These are phyloP conservation scores for Pterostichus madidus DNA, from an alignment of 2,888 invertebrate species.

Conservation along the genomic window DNA sequence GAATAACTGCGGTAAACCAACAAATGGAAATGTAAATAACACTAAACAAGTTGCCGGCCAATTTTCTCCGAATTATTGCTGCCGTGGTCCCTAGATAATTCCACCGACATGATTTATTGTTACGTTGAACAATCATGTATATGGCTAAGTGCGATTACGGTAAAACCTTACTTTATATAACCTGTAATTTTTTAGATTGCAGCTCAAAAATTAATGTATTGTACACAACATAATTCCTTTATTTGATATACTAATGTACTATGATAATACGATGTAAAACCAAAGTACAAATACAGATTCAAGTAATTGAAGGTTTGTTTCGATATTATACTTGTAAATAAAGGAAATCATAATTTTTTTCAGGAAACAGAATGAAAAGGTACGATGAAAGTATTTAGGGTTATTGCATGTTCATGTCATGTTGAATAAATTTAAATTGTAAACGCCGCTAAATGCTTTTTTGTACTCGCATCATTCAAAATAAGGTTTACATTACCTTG, in stretches of 20 bases:
- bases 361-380: neutral
- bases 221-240: neutral
- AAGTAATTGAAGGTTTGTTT: slow-evolving; percentile 19
- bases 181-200: slow-evolving; percentile 47
- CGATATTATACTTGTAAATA: slow-evolving; percentile 42
- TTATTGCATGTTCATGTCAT: neutral
- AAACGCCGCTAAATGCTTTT: neutral
- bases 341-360: slow-evolving; percentile 21
- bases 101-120: slow-evolving; percentile 26
- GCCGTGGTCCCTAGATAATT: slow-evolving; percentile 38
- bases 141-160: slow-evolving; percentile 10
- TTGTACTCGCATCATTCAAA: too few relatives aligned
- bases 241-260: slow-evolving; percentile 33
- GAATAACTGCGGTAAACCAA: slow-evolving; percentile 8
- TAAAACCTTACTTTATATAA: slow-evolving; percentile 19
- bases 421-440: slow-evolving; percentile 39
- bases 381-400: slow-evolving; percentile 26
- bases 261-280: neutral
- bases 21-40: slow-evolving; percentile 33
- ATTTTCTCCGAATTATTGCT: slow-evolving; percentile 25
- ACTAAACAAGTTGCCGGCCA: slow-evolving; percentile 30
- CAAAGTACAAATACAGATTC: neutral
- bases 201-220: slow-evolving; percentile 6
- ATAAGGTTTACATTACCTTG: too few relatives aligned
- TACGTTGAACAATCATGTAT: neutral